phyloP scores from a whole-genome alignment of 2,797 vertebrate genomes.

The Notolepis coatsorum region DNA sequence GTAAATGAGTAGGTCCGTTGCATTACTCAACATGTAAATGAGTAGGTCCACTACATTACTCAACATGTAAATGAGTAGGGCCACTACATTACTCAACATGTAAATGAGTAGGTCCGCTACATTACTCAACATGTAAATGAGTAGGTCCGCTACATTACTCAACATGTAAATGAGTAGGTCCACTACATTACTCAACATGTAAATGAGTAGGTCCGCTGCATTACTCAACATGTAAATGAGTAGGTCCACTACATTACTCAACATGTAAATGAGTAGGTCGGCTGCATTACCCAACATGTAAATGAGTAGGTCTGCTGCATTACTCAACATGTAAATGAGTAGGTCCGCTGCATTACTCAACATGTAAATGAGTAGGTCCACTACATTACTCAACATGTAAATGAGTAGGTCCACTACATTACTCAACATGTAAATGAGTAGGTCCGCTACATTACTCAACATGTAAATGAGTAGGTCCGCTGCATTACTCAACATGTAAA shows the following conservation, averaged over 20 bases:
- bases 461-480: slow-evolving; percentile 8
- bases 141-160: slow-evolving; percentile 17
- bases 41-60: slow-evolving; percentile 21
- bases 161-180: slow-evolving; percentile 8
- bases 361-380: slow-evolving; percentile 10
- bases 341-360: not conserved
- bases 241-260: slow-evolving; percentile 20
- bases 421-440: slow-evolving; percentile 5
- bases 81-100: slow-evolving; percentile 17
- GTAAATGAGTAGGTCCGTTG: not conserved
- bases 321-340: slow-evolving; percentile 15
- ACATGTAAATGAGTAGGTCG: slow-evolving; percentile 1
- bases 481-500: not conserved
- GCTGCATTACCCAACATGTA: slow-evolving; percentile 20
- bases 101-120: slow-evolving; percentile 1
- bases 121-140: slow-evolving; percentile 16
- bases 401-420: slow-evolving; percentile 5
- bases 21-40: slow-evolving; percentile 16
- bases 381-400: not conserved
- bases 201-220: slow-evolving; percentile 4
- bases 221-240: slow-evolving; percentile 15
- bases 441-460: not conserved
- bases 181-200: slow-evolving; percentile 18
- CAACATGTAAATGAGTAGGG: slow-evolving; percentile 5
- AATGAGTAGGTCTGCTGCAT: slow-evolving; percentile 5